These are phyloP conservation scores for Tanytarsus gracilentus DNA, from an alignment of 2,888 invertebrate genomes.

Conservation along the genomic window DNA sequence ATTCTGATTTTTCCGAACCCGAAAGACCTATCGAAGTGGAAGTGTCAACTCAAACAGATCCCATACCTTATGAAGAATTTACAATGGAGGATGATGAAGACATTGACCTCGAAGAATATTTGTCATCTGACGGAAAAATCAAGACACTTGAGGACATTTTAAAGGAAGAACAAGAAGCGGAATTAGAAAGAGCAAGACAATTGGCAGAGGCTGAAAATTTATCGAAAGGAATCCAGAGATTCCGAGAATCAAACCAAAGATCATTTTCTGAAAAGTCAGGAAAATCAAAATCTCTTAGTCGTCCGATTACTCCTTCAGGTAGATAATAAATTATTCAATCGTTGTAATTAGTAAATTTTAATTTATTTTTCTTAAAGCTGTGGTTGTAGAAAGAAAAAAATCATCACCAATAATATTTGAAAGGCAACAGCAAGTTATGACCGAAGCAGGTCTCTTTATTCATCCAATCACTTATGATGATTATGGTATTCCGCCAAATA, in stretches of 20 bases:
- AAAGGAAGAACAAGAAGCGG: constrained; percentile 37
- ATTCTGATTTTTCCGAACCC: constrained; percentile 18
- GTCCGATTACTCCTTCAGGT: constrained; percentile 48
- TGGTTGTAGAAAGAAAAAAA: constrained; percentile 51
- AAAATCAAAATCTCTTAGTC: constrained; percentile 40
- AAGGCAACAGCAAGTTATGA: constrained; percentile 51
- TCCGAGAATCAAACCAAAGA: constrained; percentile 49
- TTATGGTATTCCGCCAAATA: constrained; percentile 33
- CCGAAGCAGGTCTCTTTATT: constrained; percentile 57
- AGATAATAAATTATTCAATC: constrained; percentile 29
- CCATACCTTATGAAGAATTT: constrained; percentile 60
- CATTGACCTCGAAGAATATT: constrained; percentile 37
- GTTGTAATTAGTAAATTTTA: constrained; percentile 35
- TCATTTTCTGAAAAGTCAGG: constrained; percentile 51
- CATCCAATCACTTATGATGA: constrained; percentile 54
- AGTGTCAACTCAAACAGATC: constrained; percentile 78
- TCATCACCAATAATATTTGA: constrained; percentile 53
- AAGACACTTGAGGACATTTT: constrained; percentile 41
- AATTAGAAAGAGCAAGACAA: constrained; percentile 34
- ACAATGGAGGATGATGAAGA: constrained; percentile 43
- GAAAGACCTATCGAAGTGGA: constrained; percentile 54
- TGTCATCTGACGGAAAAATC: constrained; percentile 32
- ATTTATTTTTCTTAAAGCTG: constrained; percentile 41
- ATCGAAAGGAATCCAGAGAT: constrained; percentile 45
- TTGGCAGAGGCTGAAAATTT: constrained; percentile 48